phyloP scores from a whole-genome alignment of 2,113 vertebrate genomes.

The Candoia aspera region DNA sequence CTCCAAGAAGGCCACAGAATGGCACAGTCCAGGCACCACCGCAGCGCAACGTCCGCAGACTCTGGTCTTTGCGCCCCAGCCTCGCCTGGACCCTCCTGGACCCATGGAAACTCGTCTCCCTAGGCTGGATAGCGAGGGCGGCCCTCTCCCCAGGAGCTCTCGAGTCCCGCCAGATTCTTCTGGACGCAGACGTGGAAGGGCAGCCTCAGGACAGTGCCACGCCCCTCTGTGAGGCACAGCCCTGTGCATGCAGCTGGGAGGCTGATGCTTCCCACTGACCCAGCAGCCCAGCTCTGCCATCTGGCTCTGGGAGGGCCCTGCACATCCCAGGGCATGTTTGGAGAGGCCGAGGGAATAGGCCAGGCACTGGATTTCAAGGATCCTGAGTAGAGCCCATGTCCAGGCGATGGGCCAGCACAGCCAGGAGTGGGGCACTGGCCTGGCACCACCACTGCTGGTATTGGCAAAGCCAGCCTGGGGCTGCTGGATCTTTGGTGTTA shows the following conservation, averaged over 20 bases:
- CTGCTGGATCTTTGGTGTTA: not conserved
- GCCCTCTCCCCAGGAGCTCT: slow-evolving; percentile 70
- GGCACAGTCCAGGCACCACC: slow-evolving; percentile 37
- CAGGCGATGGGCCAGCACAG: not conserved
- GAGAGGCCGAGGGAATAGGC: not conserved
- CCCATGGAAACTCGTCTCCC: slow-evolving; percentile 85
- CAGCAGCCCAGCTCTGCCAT: not conserved
- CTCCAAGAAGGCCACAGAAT: slow-evolving; percentile 67
- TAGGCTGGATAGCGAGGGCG: slow-evolving; percentile 78
- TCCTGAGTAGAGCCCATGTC: slow-evolving; percentile 58
- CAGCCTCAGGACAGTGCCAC: slow-evolving; percentile 84
- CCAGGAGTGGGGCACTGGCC: not conserved
- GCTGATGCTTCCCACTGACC: slow-evolving; percentile 39
- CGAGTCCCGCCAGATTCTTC: slow-evolving; percentile 73
- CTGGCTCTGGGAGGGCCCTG: not conserved
- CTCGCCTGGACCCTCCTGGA: slow-evolving; percentile 79
- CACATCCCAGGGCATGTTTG: too few relatives aligned
- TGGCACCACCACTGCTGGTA: too few relatives aligned
- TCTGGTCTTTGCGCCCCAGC: slow-evolving; percentile 85
- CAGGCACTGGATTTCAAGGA: not conserved
- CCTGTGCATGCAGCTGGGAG: slow-evolving; percentile 49
- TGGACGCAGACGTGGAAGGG: slow-evolving; percentile 91
- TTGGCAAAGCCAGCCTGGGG: too few relatives aligned
- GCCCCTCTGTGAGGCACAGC: slow-evolving; percentile 77
- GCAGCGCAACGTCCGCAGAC: slow-evolving; percentile 84